Percentiles rank a stretch among this genome's conserved stretches.
These are phyloP conservation scores for Harpagoxenus sublaevis DNA, from an alignment of 2,888 invertebrate genomes.

Conservation along the genomic window DNA sequence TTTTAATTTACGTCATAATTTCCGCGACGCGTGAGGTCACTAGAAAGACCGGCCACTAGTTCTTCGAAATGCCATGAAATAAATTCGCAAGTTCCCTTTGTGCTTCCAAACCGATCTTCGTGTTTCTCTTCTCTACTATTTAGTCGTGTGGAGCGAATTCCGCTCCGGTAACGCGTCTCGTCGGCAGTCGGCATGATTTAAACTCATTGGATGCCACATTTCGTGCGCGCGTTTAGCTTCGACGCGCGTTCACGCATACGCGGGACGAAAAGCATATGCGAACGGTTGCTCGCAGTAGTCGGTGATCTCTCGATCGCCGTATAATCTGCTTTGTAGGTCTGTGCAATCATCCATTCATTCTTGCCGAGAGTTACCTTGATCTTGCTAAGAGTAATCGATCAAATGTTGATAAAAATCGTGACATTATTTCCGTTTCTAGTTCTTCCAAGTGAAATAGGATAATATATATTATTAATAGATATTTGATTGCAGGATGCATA, in stretches of 20 bases:
- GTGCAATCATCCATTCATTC: slow-evolving; percentile 57
- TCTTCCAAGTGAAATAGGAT: not conserved
- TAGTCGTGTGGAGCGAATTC: slow-evolving; percentile 62
- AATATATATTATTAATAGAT: not conserved
- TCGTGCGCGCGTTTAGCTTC: slow-evolving; percentile 73
- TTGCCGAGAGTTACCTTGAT: slow-evolving; percentile 25
- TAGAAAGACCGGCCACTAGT: slow-evolving; percentile 12
- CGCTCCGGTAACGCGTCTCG: slow-evolving; percentile 63
- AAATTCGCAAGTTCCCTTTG: slow-evolving; percentile 28
- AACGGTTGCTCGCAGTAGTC: slow-evolving; percentile 29
- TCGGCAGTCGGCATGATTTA: slow-evolving; percentile 81
- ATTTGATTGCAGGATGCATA: not conserved
- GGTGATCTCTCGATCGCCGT: slow-evolving; percentile 47
- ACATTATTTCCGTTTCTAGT: not conserved
- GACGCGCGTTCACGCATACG: slow-evolving; percentile 74
- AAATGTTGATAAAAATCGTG: not conserved
- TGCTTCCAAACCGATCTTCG: slow-evolving; percentile 19
- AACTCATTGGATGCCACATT: slow-evolving; percentile 84
- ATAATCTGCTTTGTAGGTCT: slow-evolving; percentile 56
- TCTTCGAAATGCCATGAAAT: slow-evolving; percentile 42
- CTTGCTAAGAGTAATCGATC: not conserved
- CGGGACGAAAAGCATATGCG: slow-evolving; percentile 21
- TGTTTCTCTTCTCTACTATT: slow-evolving; percentile 71
- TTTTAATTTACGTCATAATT: slow-evolving; percentile 26
- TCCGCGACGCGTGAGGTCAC: slow-evolving; percentile 24